A percentile compares a stretch with the other conserved stretches of the same genome.
These are phyloP conservation scores for Plusia festucae DNA, from an alignment of 2,888 invertebrate species.

Conservation along the genomic window DNA sequence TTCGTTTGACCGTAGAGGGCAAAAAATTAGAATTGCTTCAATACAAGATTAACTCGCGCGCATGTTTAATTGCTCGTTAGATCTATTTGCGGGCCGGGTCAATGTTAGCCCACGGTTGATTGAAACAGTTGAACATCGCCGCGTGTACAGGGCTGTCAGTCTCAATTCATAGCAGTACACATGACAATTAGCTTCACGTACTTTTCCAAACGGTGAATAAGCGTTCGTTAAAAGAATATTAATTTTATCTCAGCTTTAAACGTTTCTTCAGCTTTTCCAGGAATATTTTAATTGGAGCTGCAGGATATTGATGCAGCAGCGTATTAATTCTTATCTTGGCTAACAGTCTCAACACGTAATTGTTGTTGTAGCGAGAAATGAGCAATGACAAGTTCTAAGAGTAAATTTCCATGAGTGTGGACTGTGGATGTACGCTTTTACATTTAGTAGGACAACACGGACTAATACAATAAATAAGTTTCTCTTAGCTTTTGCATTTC, in stretches of 20 bases:
- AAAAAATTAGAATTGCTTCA: conserved; percentile 42
- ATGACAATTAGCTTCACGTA: conserved; percentile 64
- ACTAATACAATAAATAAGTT: conserved; percentile 47
- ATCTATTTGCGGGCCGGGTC: conserved; percentile 77
- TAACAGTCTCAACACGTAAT: conserved; percentile 18
- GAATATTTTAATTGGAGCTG: conserved; percentile 34
- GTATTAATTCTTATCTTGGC: conserved; percentile 34
- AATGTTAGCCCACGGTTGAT: conserved; percentile 78
- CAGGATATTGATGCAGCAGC: conserved; percentile 1
- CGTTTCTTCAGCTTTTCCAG: conserved; percentile 29
- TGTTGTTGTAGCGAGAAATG: conserved; percentile 17
- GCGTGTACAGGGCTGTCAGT: conserved; percentile 67
- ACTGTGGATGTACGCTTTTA: conserved; percentile 27
- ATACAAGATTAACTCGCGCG: conserved; percentile 44
- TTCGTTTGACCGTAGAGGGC: conserved; percentile 18
- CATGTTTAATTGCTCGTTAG: conserved; percentile 58
- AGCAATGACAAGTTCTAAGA: conserved; percentile 25
- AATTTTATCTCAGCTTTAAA: conserved; percentile 29
- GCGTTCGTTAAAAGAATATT: conserved; percentile 45
- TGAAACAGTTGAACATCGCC: conserved; percentile 69
- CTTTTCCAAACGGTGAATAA: conserved; percentile 62
- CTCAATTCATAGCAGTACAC: conserved; percentile 66
- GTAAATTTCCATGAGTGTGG: conserved; percentile 35
- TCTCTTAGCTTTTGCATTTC: conserved; percentile 8
- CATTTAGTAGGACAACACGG: conserved; percentile 30